A percentile compares a stretch with the other conserved stretches of the same genome.
Conservation (phyloP, 2,113 vertebrate species). For the Brienomyrus brachyistius region DNA sequence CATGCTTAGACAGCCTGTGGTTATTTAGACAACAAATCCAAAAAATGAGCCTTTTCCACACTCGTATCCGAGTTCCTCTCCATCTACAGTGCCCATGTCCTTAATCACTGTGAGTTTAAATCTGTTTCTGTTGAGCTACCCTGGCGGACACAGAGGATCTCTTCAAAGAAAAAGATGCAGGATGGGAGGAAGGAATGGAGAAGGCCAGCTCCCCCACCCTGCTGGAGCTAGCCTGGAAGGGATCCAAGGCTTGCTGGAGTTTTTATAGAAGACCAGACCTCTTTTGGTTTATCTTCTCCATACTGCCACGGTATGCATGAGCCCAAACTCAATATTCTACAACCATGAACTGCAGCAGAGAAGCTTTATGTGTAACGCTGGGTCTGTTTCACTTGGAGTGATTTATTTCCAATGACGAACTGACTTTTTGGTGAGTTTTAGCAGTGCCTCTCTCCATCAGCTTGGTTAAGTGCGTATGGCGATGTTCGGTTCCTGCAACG, state of each 20-base stretch:
- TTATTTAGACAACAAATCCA: conserved; percentile 28
- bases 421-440: not conserved
- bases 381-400: not conserved
- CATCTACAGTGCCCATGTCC: conserved; percentile 31
- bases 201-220: not conserved
- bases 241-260: not conserved
- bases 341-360: not conserved
- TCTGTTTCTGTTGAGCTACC: conserved; percentile 25
- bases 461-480: not conserved
- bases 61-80: conserved; percentile 25
- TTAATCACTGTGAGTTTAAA: conserved; percentile 43
- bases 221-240: not conserved
- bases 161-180: not conserved
- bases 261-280: not conserved
- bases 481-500: not conserved
- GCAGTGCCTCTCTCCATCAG: not conserved
- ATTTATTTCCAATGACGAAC: not conserved
- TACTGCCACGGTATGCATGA: not conserved
- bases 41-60: conserved; percentile 27
- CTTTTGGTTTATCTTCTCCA: not conserved
- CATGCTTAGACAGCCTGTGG: not conserved
- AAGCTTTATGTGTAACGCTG: not conserved
- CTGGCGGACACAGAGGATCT: not conserved
- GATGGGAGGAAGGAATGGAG: not conserved
- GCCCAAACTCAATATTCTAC: not conserved